These are phyloP conservation scores for Incurvaria masculella DNA, from an alignment of 2,888 invertebrate genomes.

Conservation along the genomic window DNA sequence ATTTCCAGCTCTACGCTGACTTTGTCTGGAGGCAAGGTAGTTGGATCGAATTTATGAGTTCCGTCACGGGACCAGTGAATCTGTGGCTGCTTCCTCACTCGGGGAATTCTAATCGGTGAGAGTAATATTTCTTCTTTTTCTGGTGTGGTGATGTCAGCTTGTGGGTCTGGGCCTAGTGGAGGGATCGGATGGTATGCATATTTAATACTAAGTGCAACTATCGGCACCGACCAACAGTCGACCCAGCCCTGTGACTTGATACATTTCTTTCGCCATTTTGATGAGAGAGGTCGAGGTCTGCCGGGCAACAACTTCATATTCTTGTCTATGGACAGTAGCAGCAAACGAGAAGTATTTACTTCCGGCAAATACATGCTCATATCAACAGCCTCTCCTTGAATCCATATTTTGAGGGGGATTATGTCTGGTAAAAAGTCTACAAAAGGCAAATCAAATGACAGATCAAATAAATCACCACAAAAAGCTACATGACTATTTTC, in stretches of 20 bases:
- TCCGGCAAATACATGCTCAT: constrained; percentile 88
- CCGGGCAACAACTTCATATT: constrained; percentile 80
- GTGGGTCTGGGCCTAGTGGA: constrained; percentile 81
- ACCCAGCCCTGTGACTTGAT: constrained; percentile 78
- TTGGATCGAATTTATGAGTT: constrained; percentile 80
- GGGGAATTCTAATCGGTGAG: constrained; percentile 88
- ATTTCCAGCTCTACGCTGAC: constrained; percentile 93
- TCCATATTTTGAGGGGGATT: constrained; percentile 87
- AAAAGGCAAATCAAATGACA: constrained; percentile 93
- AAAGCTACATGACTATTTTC: constrained; percentile 94
- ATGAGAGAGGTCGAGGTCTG: constrained; percentile 38
- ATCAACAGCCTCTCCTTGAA: constrained; percentile 93
- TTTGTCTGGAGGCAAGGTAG: constrained; percentile 79
- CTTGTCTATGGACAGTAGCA: constrained; percentile 80
- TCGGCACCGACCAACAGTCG: constrained; percentile 95
- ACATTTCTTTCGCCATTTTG: constrained; percentile 83
- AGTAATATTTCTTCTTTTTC: constrained; percentile 91
- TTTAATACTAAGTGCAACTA: constrained; percentile 86
- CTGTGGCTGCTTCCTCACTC: constrained; percentile 68
- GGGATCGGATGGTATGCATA: constrained; percentile 93
- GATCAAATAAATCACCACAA: constrained; percentile 89
- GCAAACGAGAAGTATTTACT: constrained; percentile 82
- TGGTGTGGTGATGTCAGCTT: constrained; percentile 90
- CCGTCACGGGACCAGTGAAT: constrained; percentile 65
- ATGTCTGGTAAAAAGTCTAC: constrained; percentile 90